phyloP scores from a whole-genome alignment of 2,888 invertebrate genomes.

The Sussaba pulchella region DNA sequence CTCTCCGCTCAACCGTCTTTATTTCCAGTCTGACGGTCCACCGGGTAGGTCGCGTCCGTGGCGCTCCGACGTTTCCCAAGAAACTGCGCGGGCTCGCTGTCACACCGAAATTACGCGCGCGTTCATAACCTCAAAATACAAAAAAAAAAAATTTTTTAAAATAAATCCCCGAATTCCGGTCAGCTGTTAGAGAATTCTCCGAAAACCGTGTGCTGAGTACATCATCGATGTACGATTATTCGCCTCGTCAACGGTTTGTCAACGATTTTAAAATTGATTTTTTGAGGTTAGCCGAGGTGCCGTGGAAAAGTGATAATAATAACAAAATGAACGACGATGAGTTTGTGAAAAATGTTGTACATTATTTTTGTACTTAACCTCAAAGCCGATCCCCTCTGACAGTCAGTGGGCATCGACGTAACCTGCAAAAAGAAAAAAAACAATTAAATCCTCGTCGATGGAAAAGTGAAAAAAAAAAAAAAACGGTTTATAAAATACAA shows the following conservation, averaged over 20 bases:
- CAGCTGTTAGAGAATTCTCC: constrained; percentile 16
- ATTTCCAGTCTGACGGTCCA: constrained; percentile 67
- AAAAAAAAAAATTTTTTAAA: too few relatives aligned
- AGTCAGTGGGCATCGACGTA: constrained; percentile 13
- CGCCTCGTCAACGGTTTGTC: too few relatives aligned
- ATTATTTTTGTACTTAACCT: constrained; percentile 72
- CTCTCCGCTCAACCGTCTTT: constrained; percentile 56
- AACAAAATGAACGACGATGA: constrained; percentile 10
- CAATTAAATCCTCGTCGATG: constrained; percentile 43
- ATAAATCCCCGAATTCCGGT: too few relatives aligned
- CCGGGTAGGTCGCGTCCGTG: constrained; percentile 56
- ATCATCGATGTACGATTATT: too few relatives aligned
- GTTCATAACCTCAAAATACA: constrained; percentile 22
- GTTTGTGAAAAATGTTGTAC: constrained; percentile 69
- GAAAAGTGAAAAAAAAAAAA: too few relatives aligned
- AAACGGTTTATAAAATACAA: background rate
- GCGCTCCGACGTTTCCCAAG: background rate
- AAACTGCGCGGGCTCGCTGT: background rate
- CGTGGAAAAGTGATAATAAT: background rate
- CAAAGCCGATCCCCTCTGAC: constrained; percentile 73
- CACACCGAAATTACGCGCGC: background rate
- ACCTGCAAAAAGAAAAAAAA: too few relatives aligned
- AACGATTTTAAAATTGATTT: too few relatives aligned
- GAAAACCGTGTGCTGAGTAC: too few relatives aligned
- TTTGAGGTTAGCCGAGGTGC: too few relatives aligned